Base-by-base conservation (phyloP, 1,140 invertebrate genomes). In the Drosophila melanogaster region DNA sequence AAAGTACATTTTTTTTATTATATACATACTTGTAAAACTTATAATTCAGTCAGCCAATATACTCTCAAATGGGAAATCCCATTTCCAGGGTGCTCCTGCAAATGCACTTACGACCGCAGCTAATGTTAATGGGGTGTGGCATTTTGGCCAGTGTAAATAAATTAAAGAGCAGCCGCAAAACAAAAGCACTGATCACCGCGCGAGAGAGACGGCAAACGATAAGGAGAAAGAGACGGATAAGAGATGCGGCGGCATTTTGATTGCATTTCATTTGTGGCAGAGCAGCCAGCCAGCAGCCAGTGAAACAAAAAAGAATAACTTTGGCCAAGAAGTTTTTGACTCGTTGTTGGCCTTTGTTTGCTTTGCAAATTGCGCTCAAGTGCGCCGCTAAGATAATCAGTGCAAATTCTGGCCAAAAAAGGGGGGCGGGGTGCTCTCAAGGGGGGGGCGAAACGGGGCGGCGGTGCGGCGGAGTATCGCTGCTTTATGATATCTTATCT, bases 131-230 rank as follows among this genome's bases (percentile, higher is more conserved):
- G 83, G 83, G 83, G 83, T 86, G 83, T 86, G 83, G 81, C 83
- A 67, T 80, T 79, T 79, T 87, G 74, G 79, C 51, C 83, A 86
- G 83, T 83, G 79, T 86, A 86, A 86, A 86, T 86, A 86, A 86
- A 86, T 86, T 86, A 86, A 86, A 86, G 83, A 86, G 66, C 69
- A 86, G 67, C 57, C 70, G 80, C 81, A 81, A 86, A 85, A 80
- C 81, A 84, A 64, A 84, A 55, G 69, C 66, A 59, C 67, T 53
- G 71, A 56, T 33, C 19, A 26, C 14, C 47, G 47, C 4, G 26
- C 47, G 47, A 50, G 6, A 33, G 47, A 50, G 47, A 50, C 26
- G 26, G 47, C 8, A 12, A 15, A 17, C 14, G 47, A 50, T 50
- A 17, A 50, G 1, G 40, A 41, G 19, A 57, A 37, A 41, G 15